Evolutionary conservation across 2,797 vertebrate species (phyloP).

Genomic region (Tarsius wallacei): DNA sequence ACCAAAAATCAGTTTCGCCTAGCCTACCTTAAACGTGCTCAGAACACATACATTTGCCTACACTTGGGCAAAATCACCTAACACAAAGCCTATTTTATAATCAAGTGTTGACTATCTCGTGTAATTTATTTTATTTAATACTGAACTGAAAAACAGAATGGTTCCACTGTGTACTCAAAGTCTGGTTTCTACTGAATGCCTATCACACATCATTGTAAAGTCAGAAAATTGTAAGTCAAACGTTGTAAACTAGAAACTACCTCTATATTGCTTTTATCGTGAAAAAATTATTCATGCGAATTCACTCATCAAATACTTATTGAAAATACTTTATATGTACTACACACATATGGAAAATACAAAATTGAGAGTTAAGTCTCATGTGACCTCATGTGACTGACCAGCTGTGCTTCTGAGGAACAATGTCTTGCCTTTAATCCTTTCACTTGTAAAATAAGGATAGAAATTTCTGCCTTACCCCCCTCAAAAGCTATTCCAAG

Average conservation of each 20-base stretch:
- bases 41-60: background rate
- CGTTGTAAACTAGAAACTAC: too few species aligned
- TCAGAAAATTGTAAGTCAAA: background rate
- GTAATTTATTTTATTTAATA: background rate
- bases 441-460: slow-evolving; percentile 36
- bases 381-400: background rate
- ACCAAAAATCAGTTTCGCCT: background rate
- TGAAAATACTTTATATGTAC: background rate
- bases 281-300: slow-evolving; percentile 36
- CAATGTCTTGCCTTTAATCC: background rate
- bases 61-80: background rate
- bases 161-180: background rate
- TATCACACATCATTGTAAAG: background rate
- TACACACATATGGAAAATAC: background rate
- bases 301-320: slow-evolving; percentile 24
- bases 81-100: background rate
- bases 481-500: background rate
- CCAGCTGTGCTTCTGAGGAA: background rate
- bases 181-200: background rate
- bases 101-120: background rate
- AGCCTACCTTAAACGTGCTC: background rate
- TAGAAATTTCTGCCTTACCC: slow-evolving; percentile 22
- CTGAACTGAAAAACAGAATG: background rate
- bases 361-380: background rate
- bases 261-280: background rate